Percentiles rank a stretch among this genome's conserved stretches.
Evolutionary conservation across 2,797 vertebrate genomes (phyloP).

Genomic region (Cheirogaleus major): DNA sequence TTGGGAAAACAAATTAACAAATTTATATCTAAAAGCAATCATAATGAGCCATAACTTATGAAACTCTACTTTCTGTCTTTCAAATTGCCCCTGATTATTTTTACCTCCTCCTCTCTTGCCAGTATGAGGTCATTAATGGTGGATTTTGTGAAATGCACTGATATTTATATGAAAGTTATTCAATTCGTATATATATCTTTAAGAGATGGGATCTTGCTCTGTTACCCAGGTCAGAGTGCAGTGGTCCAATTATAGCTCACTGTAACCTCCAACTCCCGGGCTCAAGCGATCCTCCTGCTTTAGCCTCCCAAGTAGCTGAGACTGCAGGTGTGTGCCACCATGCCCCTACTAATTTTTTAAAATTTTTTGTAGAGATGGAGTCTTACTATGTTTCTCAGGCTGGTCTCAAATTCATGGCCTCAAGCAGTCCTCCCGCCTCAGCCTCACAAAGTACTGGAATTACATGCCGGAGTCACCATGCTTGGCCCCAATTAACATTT

Average conservation of each 20-base stretch:
- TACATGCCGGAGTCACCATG: neutral
- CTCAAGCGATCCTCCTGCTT: neutral
- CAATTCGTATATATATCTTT: neutral
- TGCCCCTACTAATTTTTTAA: neutral
- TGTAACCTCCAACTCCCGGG: neutral
- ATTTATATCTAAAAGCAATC: constrained; percentile 10
- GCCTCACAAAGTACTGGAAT: neutral
- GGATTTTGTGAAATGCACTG: neutral
- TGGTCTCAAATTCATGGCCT: neutral
- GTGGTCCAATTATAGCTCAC: neutral
- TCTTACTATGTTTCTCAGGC: neutral
- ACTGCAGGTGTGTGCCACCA: neutral
- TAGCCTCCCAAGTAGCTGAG: neutral
- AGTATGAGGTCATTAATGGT: neutral
- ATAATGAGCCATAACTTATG: neutral
- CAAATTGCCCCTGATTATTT: neutral
- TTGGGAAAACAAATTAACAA: neutral
- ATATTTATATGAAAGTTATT: neutral
- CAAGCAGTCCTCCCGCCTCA: neutral
- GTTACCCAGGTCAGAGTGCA: neutral
- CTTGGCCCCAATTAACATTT: neutral
- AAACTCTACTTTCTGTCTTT: neutral
- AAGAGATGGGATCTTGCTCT: neutral
- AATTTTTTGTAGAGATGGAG: neutral
- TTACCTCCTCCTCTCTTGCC: neutral